Evolutionary conservation across 2,113 vertebrate genomes (phyloP).

Genomic region (Irena cyanogastra): DNA sequence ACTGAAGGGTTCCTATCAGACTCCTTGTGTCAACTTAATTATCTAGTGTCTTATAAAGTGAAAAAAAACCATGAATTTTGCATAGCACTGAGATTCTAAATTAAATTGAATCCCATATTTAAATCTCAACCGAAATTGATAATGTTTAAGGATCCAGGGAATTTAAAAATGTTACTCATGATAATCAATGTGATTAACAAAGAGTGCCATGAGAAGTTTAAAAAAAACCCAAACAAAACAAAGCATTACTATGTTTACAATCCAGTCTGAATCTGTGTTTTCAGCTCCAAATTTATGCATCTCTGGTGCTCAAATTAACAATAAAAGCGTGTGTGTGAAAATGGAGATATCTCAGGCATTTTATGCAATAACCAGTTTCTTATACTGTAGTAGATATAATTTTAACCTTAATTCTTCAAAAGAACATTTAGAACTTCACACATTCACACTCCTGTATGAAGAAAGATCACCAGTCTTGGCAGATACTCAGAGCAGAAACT

Average conservation of each 20-base stretch:
- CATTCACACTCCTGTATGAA: neutral
- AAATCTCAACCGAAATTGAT: neutral
- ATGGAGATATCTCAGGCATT: neutral
- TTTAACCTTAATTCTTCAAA: neutral
- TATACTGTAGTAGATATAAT: neutral
- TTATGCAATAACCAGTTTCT: neutral
- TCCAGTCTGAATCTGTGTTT: neutral
- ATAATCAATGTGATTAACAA: neutral
- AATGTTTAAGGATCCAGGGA: neutral
- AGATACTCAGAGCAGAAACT: neutral
- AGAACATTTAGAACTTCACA: neutral
- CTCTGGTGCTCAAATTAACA: neutral
- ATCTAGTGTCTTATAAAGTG: neutral
- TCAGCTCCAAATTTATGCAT: neutral
- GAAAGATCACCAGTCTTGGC: neutral
- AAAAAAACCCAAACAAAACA: neutral
- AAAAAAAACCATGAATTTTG: neutral
- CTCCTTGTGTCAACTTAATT: neutral
- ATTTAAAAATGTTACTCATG: neutral
- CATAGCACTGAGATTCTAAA: neutral
- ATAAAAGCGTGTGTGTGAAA: rapidly evolving
- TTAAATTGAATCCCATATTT: neutral
- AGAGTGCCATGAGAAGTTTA: neutral
- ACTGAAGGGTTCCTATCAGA: neutral
- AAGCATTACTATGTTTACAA: neutral